These are phyloP conservation scores for Loxodonta africana DNA, from an alignment of 2,113 vertebrate species.

Conservation along the genomic window DNA sequence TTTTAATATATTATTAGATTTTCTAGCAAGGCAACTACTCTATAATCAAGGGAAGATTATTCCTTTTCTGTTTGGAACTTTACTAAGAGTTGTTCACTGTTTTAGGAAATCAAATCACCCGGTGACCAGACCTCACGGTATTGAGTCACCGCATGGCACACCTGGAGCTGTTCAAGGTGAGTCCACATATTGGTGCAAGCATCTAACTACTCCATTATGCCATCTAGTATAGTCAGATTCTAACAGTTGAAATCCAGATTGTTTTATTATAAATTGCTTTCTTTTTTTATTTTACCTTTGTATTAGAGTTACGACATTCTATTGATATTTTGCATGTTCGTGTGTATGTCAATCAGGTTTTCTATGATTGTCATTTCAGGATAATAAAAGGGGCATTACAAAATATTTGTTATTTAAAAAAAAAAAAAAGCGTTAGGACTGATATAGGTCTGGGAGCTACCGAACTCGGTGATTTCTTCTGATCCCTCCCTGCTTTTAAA, in stretches of 20 bases:
- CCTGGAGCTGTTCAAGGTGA: not conserved
- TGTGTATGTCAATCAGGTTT: not conserved
- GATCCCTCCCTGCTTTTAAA: not conserved
- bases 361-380: slow-evolving; percentile 16
- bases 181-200: not conserved
- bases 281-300: not conserved
- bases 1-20: accelerated
- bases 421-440: not conserved
- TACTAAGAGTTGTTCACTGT: accelerated
- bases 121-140: accelerated
- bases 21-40: not conserved
- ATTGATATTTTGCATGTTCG: not conserved
- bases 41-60: not conserved
- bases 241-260: not conserved
- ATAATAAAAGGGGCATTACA: not conserved
- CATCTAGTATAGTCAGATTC: not conserved
- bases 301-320: not conserved
- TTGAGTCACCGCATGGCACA: accelerated
- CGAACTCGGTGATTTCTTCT: not conserved
- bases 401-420: not conserved
- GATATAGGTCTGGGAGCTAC: not conserved
- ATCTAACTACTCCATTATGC: not conserved
- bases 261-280: not conserved
- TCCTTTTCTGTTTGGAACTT: not conserved
- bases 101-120: not conserved